These are phyloP conservation scores for Macaria liturata DNA, from an alignment of 2,888 invertebrate genomes.

Conservation along the genomic window DNA sequence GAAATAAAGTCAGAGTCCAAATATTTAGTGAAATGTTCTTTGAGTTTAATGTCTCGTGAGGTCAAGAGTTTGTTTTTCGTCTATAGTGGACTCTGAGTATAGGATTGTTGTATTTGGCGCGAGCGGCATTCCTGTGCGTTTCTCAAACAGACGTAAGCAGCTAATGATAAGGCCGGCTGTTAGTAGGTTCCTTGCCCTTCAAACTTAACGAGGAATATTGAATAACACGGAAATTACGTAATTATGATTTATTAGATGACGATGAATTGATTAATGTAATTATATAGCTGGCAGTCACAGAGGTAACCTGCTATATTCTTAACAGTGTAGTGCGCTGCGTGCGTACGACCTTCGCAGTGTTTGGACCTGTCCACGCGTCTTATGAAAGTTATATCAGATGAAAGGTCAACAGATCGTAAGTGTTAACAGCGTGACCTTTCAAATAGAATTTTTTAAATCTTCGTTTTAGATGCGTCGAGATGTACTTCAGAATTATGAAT, in stretches of 20 bases:
- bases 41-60: neutral
- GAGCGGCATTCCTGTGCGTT: constrained; percentile 13
- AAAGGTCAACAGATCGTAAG: constrained; percentile 27
- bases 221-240: constrained; percentile 18
- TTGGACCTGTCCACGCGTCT: constrained; percentile 16
- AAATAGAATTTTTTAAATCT: too few species aligned
- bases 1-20: neutral
- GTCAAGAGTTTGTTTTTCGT: neutral
- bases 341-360: constrained; percentile 17
- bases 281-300: neutral
- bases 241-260: constrained; percentile 18
- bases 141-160: constrained; percentile 7
- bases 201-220: constrained; percentile 10
- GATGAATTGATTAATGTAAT: constrained; percentile 6
- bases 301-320: constrained; percentile 8
- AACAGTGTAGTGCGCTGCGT: constrained; percentile 9
- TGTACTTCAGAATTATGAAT: too few species aligned
- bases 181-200: constrained; percentile 15
- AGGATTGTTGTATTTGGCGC: constrained; percentile 1
- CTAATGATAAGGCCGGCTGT: constrained; percentile 4
- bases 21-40: neutral
- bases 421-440: too few species aligned
- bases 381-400: constrained; percentile 36
- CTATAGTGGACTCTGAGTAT: neutral
- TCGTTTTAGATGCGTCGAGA: too few species aligned